Base-by-base conservation (phyloP, 1,140 invertebrate species). In the Diploscapter pachys region DNA sequence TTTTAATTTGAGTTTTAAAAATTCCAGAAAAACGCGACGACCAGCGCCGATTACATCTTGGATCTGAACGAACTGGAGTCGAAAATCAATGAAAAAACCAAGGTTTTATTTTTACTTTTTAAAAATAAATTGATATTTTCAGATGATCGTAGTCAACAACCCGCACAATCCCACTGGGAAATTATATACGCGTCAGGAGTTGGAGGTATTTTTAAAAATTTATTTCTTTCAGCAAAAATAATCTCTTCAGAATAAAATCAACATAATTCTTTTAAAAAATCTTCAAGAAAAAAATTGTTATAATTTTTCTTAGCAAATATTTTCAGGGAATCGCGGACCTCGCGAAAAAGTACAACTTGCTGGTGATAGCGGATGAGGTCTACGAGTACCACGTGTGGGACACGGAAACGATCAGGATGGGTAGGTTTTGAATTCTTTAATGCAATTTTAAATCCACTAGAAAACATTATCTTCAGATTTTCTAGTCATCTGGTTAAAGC, bases 301-400 rank as follows among this genome's bases (percentile, higher is more conserved):
- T 31, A 1, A 31, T 31, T 31, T 31, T 31, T 31, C 31, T 31
- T 31, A 31, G 31, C 0, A 31, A 31, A 31, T 31, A 31, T 31
- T 31, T 31, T 31, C 31, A 31, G 31, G 31, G 53, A 8, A 31
- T 74, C 3, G 94, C 92, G 0, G 86, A 88, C 84, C 87, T 99
- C 59, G 96, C 94, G 82, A 93, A 92, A 81, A 95, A 98, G 85
- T 91, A 93, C 89, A 91, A 99, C 86, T 91, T 92, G 4, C 87
- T 98, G 4, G 94, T 93, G 72, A 88, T 99, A 48, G 91, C 93
- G 5, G 96, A 99, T 88, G 96, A 99, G 87, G 96, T 99, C 2
- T 99, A 99, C 80, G 96, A 99, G 87, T 98, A 94, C 93, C 90
- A 99, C 80, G 91, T 94, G 31, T 98, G 93, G 84, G 90, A 92